These are phyloP conservation scores for Pomacea maculata DNA, from an alignment of 1,140 invertebrate species.

Conservation along the genomic window DNA sequence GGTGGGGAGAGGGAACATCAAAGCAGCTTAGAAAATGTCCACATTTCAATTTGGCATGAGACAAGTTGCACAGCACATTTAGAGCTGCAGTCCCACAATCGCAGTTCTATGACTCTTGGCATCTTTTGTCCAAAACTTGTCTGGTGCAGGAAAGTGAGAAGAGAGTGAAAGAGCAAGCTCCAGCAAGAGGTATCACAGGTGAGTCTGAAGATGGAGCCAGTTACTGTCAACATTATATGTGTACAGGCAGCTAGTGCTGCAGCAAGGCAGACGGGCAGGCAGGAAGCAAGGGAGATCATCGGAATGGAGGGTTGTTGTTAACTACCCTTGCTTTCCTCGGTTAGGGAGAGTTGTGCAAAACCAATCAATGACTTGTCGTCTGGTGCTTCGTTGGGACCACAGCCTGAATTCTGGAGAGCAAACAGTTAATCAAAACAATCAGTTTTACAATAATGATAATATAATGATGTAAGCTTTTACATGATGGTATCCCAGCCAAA, in stretches of 20 bases:
- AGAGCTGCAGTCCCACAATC: not conserved
- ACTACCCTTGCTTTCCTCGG: slow-evolving; percentile 23
- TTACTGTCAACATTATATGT: not conserved
- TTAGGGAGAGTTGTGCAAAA: slow-evolving; percentile 93
- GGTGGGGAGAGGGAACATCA: no score
- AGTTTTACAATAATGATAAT: no score
- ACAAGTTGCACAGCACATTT: no score
- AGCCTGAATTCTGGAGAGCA: slow-evolving; percentile 80
- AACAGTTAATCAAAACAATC: not conserved
- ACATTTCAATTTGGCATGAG: no score
- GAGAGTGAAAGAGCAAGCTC: not conserved
- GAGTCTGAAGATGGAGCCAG: not conserved
- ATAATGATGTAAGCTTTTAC: no score
- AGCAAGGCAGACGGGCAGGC: not conserved
- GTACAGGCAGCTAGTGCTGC: no score
- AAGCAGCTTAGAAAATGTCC: no score
- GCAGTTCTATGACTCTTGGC: not conserved
- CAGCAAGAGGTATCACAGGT: slow-evolving; percentile 1
- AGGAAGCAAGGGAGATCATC: not conserved
- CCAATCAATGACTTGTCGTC: slow-evolving; percentile 95
- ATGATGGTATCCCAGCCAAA: no score
- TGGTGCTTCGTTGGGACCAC: slow-evolving; percentile 82
- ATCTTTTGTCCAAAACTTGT: not conserved
- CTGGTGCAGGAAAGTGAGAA: not conserved
- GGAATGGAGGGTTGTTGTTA: not conserved